These are phyloP conservation scores for Phrynosoma platyrhinos DNA, from an alignment of 2,113 vertebrate species.

Conservation along the genomic window DNA sequence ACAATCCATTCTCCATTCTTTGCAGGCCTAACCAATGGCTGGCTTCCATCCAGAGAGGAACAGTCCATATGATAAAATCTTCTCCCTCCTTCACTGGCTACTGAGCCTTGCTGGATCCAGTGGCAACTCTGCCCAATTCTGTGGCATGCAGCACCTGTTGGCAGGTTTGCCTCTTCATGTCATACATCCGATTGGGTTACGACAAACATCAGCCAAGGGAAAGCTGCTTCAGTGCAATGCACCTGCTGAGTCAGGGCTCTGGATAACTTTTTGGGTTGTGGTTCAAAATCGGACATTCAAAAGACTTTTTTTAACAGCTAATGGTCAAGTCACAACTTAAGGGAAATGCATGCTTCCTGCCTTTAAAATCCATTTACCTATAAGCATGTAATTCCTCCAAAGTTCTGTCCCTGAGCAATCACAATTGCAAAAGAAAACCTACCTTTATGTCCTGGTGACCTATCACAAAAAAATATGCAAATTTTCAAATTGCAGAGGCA, in stretches of 20 bases:
- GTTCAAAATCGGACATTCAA: too few species aligned
- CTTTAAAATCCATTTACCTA: too few species aligned
- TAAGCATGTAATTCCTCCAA: too few species aligned
- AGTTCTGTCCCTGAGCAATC: too few species aligned
- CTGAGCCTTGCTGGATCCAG: neutral
- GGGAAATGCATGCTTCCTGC: too few species aligned
- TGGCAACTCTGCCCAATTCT: neutral
- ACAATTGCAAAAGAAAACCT: too few species aligned
- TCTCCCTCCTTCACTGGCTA: neutral
- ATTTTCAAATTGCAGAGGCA: too few species aligned
- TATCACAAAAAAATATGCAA: too few species aligned
- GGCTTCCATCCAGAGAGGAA: neutral
- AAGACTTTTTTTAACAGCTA: too few species aligned
- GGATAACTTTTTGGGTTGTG: neutral
- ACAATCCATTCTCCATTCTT: neutral
- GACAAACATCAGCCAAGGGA: neutral
- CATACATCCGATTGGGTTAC: neutral
- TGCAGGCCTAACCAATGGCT: neutral
- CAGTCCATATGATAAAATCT: neutral
- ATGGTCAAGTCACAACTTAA: too few species aligned
- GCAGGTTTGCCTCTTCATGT: neutral
- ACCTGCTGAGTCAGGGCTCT: neutral
- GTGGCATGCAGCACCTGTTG: neutral
- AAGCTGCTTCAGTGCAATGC: neutral
- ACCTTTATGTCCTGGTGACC: too few species aligned